These are phyloP conservation scores for Chlorodrepanis virens DNA, from an alignment of 2,113 vertebrate genomes.

Conservation along the genomic window DNA sequence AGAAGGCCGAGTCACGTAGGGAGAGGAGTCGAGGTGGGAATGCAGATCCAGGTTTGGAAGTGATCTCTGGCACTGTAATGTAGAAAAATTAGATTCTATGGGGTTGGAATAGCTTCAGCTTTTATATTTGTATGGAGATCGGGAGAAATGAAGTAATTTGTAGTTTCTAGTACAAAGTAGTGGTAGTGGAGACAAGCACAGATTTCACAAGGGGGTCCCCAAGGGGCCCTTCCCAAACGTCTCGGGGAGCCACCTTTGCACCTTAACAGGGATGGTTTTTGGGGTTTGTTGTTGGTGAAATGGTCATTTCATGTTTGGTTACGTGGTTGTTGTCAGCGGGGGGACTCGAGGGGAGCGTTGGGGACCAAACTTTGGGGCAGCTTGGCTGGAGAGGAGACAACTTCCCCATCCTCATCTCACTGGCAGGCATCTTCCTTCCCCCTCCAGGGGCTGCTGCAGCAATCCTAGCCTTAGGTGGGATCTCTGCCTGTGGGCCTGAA, in stretches of 20 bases:
- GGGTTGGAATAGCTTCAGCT: slow-evolving; percentile 34
- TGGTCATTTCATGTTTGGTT: neutral
- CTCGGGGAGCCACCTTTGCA: slow-evolving; percentile 57
- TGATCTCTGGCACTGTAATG: neutral
- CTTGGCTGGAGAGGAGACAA: neutral
- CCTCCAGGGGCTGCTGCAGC: neutral
- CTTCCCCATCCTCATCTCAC: neutral
- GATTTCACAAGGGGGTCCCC: neutral
- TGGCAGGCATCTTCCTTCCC: neutral
- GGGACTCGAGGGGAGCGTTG: neutral
- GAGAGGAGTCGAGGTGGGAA: neutral
- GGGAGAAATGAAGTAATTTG: slow-evolving; percentile 55
- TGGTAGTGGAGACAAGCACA: slow-evolving; percentile 62
- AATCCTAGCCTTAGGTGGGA: fast-evolving
- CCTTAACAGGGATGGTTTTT: slow-evolving; percentile 21
- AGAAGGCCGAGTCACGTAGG: neutral
- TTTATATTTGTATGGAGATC: slow-evolving; percentile 59
- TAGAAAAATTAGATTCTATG: slow-evolving; percentile 15
- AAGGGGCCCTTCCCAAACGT: neutral
- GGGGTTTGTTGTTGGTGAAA: neutral
- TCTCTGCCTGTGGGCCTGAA: neutral
- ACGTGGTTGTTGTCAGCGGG: neutral
- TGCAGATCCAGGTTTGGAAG: neutral
- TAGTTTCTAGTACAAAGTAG: slow-evolving; percentile 45
- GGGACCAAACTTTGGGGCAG: neutral